These are phyloP conservation scores for Junonia oenone DNA, from an alignment of 2,888 invertebrate genomes.

Conservation along the genomic window DNA sequence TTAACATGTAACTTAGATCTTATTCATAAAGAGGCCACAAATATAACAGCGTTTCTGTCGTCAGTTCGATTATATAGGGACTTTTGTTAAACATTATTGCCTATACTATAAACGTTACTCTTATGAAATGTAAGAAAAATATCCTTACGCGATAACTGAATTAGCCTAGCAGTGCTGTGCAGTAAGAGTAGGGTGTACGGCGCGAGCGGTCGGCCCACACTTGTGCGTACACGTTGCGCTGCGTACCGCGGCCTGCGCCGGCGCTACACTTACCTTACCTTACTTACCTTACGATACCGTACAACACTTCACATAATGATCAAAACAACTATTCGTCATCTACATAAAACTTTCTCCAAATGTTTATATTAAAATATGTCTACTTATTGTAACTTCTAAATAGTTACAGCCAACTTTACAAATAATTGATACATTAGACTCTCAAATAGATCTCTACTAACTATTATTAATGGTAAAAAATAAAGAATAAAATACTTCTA, in stretches of 20 bases:
- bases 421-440: slow-evolving; percentile 81
- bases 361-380: slow-evolving; percentile 79
- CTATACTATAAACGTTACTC: slow-evolving; percentile 74
- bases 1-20: slow-evolving; percentile 80
- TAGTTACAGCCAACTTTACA: slow-evolving; percentile 80
- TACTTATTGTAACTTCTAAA: slow-evolving; percentile 78
- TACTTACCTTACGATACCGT: slow-evolving; percentile 41
- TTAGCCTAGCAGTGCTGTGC: slow-evolving; percentile 78
- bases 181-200: slow-evolving; percentile 59
- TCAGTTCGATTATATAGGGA: slow-evolving; percentile 80
- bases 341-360: slow-evolving; percentile 79
- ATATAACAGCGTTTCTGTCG: slow-evolving; percentile 78
- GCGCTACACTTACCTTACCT: slow-evolving; percentile 17
- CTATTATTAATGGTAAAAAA: slow-evolving; percentile 80
- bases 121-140: slow-evolving; percentile 78
- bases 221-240: slow-evolving; percentile 77
- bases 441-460: slow-evolving; percentile 80
- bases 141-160: slow-evolving; percentile 76
- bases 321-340: slow-evolving; percentile 77
- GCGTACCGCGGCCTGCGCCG: slow-evolving; percentile 29
- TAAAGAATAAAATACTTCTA: slow-evolving; percentile 80
- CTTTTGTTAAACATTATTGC: slow-evolving; percentile 78
- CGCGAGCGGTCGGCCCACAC: slow-evolving; percentile 40
- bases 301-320: slow-evolving; percentile 77
- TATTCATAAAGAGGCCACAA: slow-evolving; percentile 79